Conservation (phyloP, 2,888 invertebrate species). For the Sericinus montela region DNA sequence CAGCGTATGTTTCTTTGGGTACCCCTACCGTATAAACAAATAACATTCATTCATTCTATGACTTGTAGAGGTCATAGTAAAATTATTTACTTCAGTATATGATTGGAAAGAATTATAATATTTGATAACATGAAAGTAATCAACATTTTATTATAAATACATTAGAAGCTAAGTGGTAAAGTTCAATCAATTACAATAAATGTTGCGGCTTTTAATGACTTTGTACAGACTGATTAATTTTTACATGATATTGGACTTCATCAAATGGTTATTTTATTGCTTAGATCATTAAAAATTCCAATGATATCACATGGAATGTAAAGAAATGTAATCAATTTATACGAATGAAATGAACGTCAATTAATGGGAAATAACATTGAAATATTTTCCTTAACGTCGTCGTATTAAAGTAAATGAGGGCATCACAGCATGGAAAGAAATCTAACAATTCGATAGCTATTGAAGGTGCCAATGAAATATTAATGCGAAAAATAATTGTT, state of each 20-base stretch:
- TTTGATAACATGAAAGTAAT: background rate
- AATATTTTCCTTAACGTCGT: conserved; percentile 6
- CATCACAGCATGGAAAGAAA: conserved; percentile 30
- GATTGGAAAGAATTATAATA: too few relatives aligned
- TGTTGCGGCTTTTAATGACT: conserved; percentile 1
- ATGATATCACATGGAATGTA: background rate
- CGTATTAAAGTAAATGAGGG: conserved; percentile 22
- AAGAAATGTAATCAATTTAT: background rate
- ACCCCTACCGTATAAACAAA: conserved; percentile 16
- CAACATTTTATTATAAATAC: background rate
- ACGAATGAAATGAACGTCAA: background rate
- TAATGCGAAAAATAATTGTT: conserved; percentile 76
- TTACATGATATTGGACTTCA: background rate
- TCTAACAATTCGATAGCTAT: conserved; percentile 45
- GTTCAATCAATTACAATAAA: background rate
- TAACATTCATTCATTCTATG: conserved; percentile 15
- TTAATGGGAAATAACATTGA: conserved; percentile 3
- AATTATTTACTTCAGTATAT: background rate
- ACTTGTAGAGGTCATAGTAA: conserved; percentile 3
- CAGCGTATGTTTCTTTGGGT: conserved; percentile 26
- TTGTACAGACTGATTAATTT: background rate
- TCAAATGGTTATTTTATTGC: conserved; percentile 1
- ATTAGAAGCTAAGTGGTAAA: background rate
- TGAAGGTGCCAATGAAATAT: conserved; percentile 69
- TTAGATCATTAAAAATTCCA: background rate